Percentiles rank a stretch among this genome's conserved stretches.
Evolutionary conservation across 2,888 invertebrate genomes (phyloP).

Genomic region (Zhuqinia jingwanae): DNA sequence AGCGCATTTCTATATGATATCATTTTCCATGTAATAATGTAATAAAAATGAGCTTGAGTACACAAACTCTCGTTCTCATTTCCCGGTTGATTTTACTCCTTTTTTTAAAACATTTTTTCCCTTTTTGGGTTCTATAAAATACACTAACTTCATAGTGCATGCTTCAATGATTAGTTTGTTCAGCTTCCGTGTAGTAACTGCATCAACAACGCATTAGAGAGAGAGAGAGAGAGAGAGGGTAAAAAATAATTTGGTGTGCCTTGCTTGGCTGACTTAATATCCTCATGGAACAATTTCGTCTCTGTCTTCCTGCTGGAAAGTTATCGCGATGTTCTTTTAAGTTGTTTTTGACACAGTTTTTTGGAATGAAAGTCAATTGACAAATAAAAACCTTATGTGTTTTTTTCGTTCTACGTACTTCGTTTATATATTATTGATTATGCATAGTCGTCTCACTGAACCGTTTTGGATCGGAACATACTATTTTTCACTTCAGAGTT

Average conservation of each 20-base stretch:
- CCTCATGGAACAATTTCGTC: constrained; percentile 18
- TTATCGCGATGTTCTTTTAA: not conserved
- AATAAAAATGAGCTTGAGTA: constrained; percentile 27
- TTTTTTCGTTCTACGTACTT: not conserved
- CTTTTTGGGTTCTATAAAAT: not conserved
- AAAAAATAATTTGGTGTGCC: constrained; percentile 27
- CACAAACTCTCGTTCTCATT: not conserved
- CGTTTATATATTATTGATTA: too few relatives aligned
- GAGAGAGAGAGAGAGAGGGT: not conserved
- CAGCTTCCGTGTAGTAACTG: not conserved
- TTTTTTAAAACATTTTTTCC: not conserved
- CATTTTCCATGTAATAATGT: not conserved
- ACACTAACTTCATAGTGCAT: not conserved
- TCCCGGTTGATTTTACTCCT: not conserved
- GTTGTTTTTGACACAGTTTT: constrained; percentile 52
- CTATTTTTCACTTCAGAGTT: not conserved
- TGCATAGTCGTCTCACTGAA: too few relatives aligned
- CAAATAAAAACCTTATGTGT: constrained; percentile 13
- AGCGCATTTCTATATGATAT: constrained; percentile 16
- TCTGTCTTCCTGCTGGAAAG: not conserved
- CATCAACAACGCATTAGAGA: not conserved
- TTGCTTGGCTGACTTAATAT: constrained; percentile 24
- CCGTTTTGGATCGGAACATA: not conserved
- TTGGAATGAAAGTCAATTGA: constrained; percentile 54
- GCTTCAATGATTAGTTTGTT: not conserved